phyloP scores from a whole-genome alignment of 64 coral and sea anemone species.

The Montipora efflorescens region DNA sequence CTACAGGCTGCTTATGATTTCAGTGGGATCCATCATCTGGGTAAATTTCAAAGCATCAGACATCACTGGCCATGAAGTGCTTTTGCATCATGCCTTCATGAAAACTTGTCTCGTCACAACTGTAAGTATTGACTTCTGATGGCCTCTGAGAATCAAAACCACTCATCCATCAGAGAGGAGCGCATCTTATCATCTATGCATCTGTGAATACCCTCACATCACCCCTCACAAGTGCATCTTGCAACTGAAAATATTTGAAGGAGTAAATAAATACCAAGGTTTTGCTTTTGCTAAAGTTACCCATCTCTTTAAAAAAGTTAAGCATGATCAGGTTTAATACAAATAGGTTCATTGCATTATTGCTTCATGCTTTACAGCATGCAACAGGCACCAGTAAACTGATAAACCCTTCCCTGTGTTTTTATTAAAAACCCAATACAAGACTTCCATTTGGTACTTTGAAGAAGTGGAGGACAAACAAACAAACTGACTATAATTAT shows the following conservation, averaged over 20 bases:
- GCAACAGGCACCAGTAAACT: no score
- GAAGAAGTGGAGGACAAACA: no score
- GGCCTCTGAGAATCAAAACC: constrained; percentile 76
- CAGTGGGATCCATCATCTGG: constrained; percentile 36
- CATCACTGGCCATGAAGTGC: constrained; percentile 27
- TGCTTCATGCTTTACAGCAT: no score
- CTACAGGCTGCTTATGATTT: constrained; percentile 34
- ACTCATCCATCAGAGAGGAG: constrained; percentile 62
- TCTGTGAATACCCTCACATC: constrained; percentile 66
- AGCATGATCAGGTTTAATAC: no score
- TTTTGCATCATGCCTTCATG: constrained; percentile 57
- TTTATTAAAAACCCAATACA: no score
- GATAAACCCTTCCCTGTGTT: no score
- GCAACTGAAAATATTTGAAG: constrained; percentile 60
- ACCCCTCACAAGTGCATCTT: constrained; percentile 61
- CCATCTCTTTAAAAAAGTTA: no score
- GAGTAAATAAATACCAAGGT: constrained; percentile 29
- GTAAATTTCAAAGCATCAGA: constrained; percentile 31
- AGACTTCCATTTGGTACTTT: no score
- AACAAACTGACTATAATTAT: no score
- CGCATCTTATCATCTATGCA: constrained; percentile 71
- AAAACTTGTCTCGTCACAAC: constrained; percentile 51
- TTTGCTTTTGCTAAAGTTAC: not conserved
- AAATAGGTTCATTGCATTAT: no score
- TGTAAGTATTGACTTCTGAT: constrained; percentile 50